Percentiles rank a stretch among this genome's conserved stretches.
phyloP scores from a whole-genome alignment of 2,888 invertebrate genomes.

The Watsonalla cultraria region DNA sequence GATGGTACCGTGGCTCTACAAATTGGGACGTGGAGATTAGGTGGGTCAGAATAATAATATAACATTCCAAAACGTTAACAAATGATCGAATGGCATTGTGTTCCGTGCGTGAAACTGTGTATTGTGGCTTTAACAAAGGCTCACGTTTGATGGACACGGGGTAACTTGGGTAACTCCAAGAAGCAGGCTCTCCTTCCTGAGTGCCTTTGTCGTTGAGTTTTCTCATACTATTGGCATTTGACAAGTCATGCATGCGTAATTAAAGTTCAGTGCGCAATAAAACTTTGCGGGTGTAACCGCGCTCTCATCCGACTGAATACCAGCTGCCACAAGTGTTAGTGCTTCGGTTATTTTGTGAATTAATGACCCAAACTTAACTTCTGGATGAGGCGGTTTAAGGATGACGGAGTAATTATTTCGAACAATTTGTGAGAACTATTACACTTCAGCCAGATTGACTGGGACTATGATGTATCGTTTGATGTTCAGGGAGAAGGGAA shows the following conservation, averaged over 20 bases:
- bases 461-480: neutral
- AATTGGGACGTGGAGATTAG: conserved; percentile 58
- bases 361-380: neutral
- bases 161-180: neutral
- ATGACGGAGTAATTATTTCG: neutral
- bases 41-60: conserved; percentile 45
- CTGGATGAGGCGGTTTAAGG: neutral
- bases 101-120: conserved; percentile 18
- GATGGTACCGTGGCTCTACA: conserved; percentile 46
- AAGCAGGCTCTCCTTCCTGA: neutral
- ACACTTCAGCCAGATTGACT: neutral
- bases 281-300: conserved; percentile 23
- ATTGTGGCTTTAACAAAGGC: conserved; percentile 19
- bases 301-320: conserved; percentile 9
- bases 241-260: conserved; percentile 57
- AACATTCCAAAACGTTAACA: conserved; percentile 36
- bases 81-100: conserved; percentile 39
- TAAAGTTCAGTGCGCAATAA: conserved; percentile 42
- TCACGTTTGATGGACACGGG: conserved; percentile 23
- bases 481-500: neutral
- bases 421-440: neutral
- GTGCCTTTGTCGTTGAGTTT: conserved; percentile 1
- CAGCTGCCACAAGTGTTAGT: conserved; percentile 4
- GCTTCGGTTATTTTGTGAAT: neutral
- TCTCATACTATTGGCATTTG: conserved; percentile 8